Evolutionary conservation across 2,113 vertebrate genomes (phyloP).

Genomic region (Phrynosoma platyrhinos): DNA sequence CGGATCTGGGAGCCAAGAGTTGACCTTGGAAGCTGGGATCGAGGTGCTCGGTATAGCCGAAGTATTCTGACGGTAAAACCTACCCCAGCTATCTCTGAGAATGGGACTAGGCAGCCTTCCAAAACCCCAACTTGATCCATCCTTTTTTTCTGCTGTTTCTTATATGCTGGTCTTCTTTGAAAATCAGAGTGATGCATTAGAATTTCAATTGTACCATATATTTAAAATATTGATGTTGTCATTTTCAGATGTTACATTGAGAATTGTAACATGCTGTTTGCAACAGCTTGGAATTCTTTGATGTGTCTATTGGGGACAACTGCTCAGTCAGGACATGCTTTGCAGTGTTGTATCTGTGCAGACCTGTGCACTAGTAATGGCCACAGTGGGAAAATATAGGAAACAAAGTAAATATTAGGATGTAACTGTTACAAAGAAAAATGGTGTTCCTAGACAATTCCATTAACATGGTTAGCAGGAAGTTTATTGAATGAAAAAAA

Average conservation of each 20-base stretch:
- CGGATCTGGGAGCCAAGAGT: slow-evolving; percentile 83
- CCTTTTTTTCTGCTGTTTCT: neutral
- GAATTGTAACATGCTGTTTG: neutral
- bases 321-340: neutral
- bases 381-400: no score
- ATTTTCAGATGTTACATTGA: neutral
- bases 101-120: neutral
- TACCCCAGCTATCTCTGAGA: no score
- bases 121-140: neutral
- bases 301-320: neutral
- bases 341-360: neutral
- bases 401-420: no score
- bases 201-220: neutral
- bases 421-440: no score
- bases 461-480: no score
- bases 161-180: neutral
- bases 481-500: no score
- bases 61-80: slow-evolving; percentile 86
- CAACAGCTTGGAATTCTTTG: neutral
- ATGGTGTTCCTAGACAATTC: no score
- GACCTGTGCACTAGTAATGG: neutral
- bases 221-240: neutral
- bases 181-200: neutral
- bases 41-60: slow-evolving; percentile 87
- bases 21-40: slow-evolving; percentile 88